Evolutionary conservation across 2,113 vertebrate species (phyloP).

Genomic region (Rhegmatorhina hoffmannsi): DNA sequence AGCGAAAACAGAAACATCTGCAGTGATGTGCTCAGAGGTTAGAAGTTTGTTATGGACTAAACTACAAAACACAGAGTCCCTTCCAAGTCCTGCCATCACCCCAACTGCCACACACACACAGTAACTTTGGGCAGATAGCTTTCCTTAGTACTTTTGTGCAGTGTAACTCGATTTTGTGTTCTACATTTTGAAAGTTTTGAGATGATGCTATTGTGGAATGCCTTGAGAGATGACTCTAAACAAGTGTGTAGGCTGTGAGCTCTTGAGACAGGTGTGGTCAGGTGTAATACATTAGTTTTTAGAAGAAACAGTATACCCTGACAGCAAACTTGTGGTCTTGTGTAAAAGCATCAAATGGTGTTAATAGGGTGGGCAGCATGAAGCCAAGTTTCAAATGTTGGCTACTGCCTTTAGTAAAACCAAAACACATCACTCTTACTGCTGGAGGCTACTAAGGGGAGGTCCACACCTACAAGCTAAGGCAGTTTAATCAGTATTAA

Average conservation of each 20-base stretch:
- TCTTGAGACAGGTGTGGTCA: neutral
- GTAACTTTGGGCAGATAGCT: neutral
- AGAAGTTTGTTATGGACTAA: neutral
- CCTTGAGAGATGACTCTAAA: neutral
- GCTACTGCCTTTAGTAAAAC: neutral
- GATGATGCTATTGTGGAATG: neutral
- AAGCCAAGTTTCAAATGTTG: neutral
- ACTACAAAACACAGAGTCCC: neutral
- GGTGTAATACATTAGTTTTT: neutral
- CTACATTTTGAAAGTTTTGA: neutral
- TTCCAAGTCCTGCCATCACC: neutral
- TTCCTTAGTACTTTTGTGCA: neutral
- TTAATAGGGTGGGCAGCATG: neutral
- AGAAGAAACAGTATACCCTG: neutral
- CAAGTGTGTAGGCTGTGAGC: neutral
- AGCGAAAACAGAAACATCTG: neutral
- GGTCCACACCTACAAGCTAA: neutral
- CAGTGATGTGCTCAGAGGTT: neutral
- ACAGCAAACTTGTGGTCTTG: neutral
- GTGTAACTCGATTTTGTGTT: neutral
- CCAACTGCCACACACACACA: accelerated
- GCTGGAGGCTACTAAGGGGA: neutral
- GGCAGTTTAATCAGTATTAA: neutral
- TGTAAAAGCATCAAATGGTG: neutral
- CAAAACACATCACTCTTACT: neutral